These are phyloP conservation scores for Craniophora ligustri DNA, from an alignment of 2,888 invertebrate species.

Conservation along the genomic window DNA sequence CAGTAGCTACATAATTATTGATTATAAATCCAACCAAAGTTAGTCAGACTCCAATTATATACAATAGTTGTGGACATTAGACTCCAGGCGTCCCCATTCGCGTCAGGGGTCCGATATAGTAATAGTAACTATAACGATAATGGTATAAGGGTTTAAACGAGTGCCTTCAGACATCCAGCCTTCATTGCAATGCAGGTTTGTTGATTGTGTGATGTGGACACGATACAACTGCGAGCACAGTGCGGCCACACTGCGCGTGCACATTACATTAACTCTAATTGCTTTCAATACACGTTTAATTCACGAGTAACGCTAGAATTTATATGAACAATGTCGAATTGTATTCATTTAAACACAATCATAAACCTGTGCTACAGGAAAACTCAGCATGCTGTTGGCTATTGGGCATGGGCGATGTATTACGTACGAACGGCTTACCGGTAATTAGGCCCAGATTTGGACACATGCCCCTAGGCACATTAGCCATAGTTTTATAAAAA, in stretches of 20 bases:
- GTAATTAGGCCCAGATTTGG: too few species aligned
- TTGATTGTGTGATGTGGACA: constrained; percentile 77
- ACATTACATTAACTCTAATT: constrained; percentile 10
- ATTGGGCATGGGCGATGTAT: constrained; percentile 56
- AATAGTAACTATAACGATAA: constrained; percentile 66
- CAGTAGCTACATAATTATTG: constrained; percentile 68
- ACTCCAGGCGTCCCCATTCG: constrained; percentile 39
- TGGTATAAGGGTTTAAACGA: constrained; percentile 83
- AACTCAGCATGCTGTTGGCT: constrained; percentile 61
- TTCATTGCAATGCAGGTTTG: constrained; percentile 82
- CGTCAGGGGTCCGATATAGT: constrained; percentile 55
- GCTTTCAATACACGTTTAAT: constrained; percentile 26
- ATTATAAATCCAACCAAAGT: constrained; percentile 73
- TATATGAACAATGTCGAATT: constrained; percentile 41
- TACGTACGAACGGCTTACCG: constrained; percentile 64
- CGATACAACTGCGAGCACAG: constrained; percentile 57
- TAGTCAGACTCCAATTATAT: constrained; percentile 73
- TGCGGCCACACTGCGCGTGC: not conserved
- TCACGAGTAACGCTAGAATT: constrained; percentile 41
- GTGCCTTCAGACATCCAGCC: constrained; percentile 88
- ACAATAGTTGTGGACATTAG: constrained; percentile 63
- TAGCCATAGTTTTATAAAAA: too few species aligned
- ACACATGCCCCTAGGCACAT: too few species aligned
- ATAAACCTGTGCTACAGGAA: constrained; percentile 60
- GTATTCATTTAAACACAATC: constrained; percentile 61